Evolutionary conservation across 2,888 invertebrate species (phyloP), one percentile per base, ranked within the genome.

Genomic region (Trypoxylon attenuatum): DNA sequence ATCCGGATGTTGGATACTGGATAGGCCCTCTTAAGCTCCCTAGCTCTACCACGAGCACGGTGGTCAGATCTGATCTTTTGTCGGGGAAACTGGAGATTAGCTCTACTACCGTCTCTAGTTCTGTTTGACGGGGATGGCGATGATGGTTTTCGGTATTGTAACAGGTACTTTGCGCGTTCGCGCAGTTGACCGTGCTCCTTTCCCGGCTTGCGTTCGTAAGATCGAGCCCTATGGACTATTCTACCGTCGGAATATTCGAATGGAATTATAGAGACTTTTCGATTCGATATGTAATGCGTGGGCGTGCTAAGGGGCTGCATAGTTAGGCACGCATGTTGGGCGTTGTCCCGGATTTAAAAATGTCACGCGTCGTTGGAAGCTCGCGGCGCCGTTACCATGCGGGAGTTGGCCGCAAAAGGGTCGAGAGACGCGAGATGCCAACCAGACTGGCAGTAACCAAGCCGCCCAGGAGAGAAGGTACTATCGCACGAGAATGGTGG

Each of bases 21-120:
- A 50, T 21, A 15, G 10, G 33, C 16, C 23, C n/a, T n/a, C n/a
- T 38, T 54, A 33, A 60, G 25, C 54, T 60, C 25, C 18, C 13
- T 10, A 16, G 18, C 15, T 13, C 23, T 13, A 16, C 3, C 16
- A 13, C 22, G 38, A n/a, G 54, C 59, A 49, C 54, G 54, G n/a
- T 42, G 3, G n/a, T 13, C 47, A 22, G 23, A 10, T 39, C 10
- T 50, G 5, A 45, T 5, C 13, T 38, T 58, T 58, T 58, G 57
- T 54, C 16, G 23, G 25, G 2, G 0, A 39, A 33, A 33, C 33
- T 1, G 4, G 4, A 15, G 15, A 19, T 41, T 33, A 33, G 33
- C 33, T 10, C 1, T 10, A n/a, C n/a, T n/a, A 0, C 33, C 1
- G 33, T 10, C 33, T 13, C 13, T 10, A 10, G 8, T 33, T 33